Evolutionary conservation across 2,797 vertebrate species (phyloP), one percentile per base, ranked within the genome.

Genomic region (Intellagama lesueurii): DNA sequence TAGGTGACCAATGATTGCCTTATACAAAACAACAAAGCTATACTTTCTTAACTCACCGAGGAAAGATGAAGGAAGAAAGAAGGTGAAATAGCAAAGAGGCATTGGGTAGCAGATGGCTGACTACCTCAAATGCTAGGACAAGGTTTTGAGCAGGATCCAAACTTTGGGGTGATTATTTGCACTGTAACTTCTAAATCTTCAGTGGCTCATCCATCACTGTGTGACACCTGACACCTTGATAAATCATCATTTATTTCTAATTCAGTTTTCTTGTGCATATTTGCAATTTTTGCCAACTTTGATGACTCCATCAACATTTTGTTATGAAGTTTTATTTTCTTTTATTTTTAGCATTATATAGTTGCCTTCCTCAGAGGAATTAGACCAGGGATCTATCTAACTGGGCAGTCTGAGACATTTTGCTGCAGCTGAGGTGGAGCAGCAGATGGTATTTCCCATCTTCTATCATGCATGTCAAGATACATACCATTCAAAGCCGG

Each of bases 181-280:
- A 79, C 4, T 89, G 32, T 82, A 90, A 90, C 89, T 86, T 83
- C 84, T 87, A 83, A 24, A 56, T 88, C 32, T 90, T 81, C 91
- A 87, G 76, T 81, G 52, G 30, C 92, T 95, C 94, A 95, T 95
- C 92, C 84, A 89, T 95, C 95, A 94, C 76, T 81, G 32, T 19
- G 52, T 35, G 87, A 87, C 87, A 93, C 66, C 83, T 95, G 95
- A 95, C 95, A 96, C 84, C 84, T 93, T 91, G 73, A 95, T 94
- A 96, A 95, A 95, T 94, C 92, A 90, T 95, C 22, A 83, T 92
- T 94, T 95, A 90, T 92, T 93, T 93, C 73, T 94, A 92, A 94
- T 87, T 92, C 88, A 77, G 86, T 95, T 95, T 64, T 92, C 40
- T 85, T 87, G 64, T 76, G 75, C 16, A 0, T 72, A 89, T 89